A percentile compares a stretch with the other conserved stretches of the same genome.
Conservation (phyloP, 1,140 invertebrate genomes). For the Leptopilina clavipes region DNA sequence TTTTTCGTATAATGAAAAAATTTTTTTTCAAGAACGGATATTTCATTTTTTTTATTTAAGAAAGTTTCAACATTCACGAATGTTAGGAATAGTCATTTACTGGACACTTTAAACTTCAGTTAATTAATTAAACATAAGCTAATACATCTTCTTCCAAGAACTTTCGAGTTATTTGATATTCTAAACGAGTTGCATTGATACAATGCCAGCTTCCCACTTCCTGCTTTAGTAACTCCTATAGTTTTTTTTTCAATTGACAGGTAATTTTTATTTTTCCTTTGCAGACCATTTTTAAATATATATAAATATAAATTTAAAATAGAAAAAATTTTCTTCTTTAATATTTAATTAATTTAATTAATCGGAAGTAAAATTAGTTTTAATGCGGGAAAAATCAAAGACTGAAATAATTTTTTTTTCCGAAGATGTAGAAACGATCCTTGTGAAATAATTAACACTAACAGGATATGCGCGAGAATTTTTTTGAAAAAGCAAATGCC, state of each 20-base stretch:
- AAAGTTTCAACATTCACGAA: conserved; percentile 35
- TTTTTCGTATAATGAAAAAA: no score
- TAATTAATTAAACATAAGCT: no score
- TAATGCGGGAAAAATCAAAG: neutral
- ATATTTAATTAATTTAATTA: no score
- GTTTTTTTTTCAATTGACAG: conserved; percentile 38
- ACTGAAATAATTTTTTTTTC: neutral
- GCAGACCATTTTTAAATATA: no score
- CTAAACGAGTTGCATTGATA: conserved; percentile 75
- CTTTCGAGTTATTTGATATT: conserved; percentile 70
- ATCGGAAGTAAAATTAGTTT: no score
- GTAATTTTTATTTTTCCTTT: no score
- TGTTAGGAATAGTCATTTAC: neutral
- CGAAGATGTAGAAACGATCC: neutral
- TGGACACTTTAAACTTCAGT: no score
- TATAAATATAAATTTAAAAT: no score
- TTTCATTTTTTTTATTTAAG: no score
- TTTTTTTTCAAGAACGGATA: no score
- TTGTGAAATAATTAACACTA: neutral
- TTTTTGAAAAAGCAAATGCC: neutral
- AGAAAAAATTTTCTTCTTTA: no score
- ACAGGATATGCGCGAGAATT: neutral
- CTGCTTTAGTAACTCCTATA: conserved; percentile 48
- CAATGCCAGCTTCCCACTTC: conserved; percentile 75
- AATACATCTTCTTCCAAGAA: conserved; percentile 31